Evolutionary conservation across 1,140 invertebrate genomes (phyloP), one percentile per base, ranked within the genome.

Genomic region (Heterodera schachtii): DNA sequence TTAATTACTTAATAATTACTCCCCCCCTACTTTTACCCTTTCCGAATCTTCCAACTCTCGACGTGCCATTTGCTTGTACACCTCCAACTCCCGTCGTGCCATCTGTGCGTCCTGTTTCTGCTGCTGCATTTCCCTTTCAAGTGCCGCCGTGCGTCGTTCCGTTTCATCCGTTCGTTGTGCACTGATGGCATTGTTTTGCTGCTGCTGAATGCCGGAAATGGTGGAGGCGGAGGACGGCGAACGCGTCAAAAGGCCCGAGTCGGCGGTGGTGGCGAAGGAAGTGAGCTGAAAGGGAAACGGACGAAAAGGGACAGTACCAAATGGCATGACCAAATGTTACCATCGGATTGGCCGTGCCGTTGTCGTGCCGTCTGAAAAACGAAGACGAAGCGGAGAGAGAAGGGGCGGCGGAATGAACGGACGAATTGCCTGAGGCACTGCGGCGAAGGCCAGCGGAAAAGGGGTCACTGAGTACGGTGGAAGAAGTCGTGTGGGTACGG

Each of bases 21-120:
- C 19, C 49, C 69, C 47, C 49, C 74, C 21, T 43, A 79, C 75
- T 79, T 85, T 83, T 19, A 84, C 44, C 21, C 31, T 16, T 49
- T 83, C 46, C 6, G 49, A 52, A 11, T 88, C 82, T 41, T 83
- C 75, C 57, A 87, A 73, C 19, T 64, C 57, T 64, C 57, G 57
- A 13, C 57, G 57, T 64, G 57, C 57, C 43, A 81, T 67, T 46
- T 74, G 70, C 81, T 88, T 87, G 79, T 87, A 87, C 60, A 87
- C 86, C 31, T 87, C 86, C 16, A 87, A 52, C 75, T 87, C 86
- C 71, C 86, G 70, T 47, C 81, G 85, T 43, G 79, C 64, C 57
- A 87, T 76, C 47, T 87, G 86, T 7, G 80, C 49, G 73, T 87
- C 86, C 44, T 84, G 85, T 44, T 82, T 83, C 19, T 81, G 43